Conservation (phyloP, 2,797 vertebrate genomes). For the Acridotheres tristis region DNA sequence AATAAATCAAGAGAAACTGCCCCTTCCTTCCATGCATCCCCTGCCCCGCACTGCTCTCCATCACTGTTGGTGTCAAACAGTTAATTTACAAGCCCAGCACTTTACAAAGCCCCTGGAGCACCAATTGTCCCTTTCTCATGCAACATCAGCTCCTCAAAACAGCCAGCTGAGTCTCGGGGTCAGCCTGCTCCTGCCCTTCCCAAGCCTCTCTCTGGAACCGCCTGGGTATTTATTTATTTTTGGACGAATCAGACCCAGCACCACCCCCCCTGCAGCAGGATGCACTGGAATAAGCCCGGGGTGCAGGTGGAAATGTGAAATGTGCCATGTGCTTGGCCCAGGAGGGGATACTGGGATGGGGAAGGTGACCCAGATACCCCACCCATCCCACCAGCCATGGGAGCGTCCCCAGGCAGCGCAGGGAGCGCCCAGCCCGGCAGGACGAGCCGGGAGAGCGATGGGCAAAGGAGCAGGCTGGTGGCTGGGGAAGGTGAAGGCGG, state of each 20-base stretch:
- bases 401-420: fast-evolving
- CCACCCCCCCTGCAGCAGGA: neutral
- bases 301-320: neutral
- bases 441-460: fast-evolving
- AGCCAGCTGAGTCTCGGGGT: slow-evolving; percentile 27
- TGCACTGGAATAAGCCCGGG: neutral
- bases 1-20: slow-evolving; percentile 64
- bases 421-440: neutral
- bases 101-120: slow-evolving; percentile 53
- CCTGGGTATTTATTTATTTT: neutral
- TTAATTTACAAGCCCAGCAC: slow-evolving; percentile 69
- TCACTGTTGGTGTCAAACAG: slow-evolving; percentile 65
- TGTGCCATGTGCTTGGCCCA: neutral
- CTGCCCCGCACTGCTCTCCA: slow-evolving; percentile 23
- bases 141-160: slow-evolving; percentile 35
- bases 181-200: slow-evolving; percentile 15
- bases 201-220: neutral
- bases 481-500: neutral
- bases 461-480: neutral
- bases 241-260: neutral
- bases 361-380: neutral
- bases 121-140: slow-evolving; percentile 50
- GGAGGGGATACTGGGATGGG: fast-evolving
- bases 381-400: fast-evolving
- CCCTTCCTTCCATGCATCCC: slow-evolving; percentile 20